Conservation (phyloP, 2,113 vertebrate genomes). For the Arenaria interpres region DNA sequence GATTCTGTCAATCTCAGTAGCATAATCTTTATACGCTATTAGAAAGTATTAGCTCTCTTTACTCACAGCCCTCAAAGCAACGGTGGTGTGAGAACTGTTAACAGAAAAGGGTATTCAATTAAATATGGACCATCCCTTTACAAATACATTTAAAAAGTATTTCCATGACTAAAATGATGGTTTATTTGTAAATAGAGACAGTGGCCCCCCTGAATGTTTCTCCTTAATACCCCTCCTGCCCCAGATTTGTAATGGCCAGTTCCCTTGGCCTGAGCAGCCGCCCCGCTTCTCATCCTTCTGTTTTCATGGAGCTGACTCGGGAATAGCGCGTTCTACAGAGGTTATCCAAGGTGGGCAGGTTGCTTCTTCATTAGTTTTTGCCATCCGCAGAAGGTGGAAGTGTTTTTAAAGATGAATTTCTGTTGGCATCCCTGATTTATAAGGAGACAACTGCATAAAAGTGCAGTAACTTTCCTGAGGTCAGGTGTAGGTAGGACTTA, state of each 20-base stretch:
- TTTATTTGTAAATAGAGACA: neutral
- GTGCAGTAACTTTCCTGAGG: neutral
- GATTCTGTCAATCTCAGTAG: neutral
- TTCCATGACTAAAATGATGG: neutral
- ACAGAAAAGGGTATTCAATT: neutral
- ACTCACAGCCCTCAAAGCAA: neutral
- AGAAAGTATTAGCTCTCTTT: neutral
- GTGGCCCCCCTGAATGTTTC: neutral
- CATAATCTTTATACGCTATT: neutral
- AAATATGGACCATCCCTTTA: neutral
- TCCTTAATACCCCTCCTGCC: neutral
- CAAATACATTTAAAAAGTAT: neutral
- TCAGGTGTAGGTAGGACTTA: neutral
- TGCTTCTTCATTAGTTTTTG: neutral
- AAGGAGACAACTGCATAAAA: neutral
- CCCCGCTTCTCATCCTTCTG: neutral
- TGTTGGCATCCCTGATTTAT: neutral
- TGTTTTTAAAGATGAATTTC: neutral
- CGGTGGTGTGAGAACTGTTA: neutral
- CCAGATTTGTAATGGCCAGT: accelerated
- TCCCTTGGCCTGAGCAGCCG: too few relatives aligned
- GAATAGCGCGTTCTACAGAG: neutral
- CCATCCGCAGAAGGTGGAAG: neutral
- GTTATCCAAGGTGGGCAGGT: neutral
- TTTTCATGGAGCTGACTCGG: neutral